A percentile compares a stretch with the other conserved stretches of the same genome.
Conservation (phyloP, 2,797 vertebrate genomes). For the Nannoperca australis region DNA sequence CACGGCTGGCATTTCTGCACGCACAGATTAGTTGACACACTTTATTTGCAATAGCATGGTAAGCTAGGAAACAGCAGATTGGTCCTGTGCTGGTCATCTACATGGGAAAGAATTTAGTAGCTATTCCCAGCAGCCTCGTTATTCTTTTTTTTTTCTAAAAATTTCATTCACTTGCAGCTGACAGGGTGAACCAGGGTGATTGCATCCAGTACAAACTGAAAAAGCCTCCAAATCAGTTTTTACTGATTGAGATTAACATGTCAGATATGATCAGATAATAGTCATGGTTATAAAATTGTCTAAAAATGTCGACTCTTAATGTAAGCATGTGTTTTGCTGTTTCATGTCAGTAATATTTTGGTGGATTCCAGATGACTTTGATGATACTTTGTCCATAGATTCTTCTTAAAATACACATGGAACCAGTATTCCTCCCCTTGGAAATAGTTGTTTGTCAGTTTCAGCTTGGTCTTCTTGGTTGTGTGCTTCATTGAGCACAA, state of each 20-base stretch:
- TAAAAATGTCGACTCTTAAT: neutral
- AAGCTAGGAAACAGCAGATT: constrained; percentile 10
- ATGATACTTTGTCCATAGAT: too few relatives aligned
- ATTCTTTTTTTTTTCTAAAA: constrained; percentile 57
- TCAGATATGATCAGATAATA: neutral
- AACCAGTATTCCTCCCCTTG: constrained; percentile 43
- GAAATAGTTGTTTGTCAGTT: constrained; percentile 47
- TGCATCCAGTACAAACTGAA: constrained; percentile 10
- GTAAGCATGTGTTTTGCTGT: neutral
- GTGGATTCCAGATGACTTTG: constrained; percentile 54
- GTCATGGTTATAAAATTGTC: neutral
- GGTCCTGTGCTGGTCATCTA: neutral
- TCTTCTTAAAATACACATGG: constrained; percentile 24
- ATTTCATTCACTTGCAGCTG: constrained; percentile 25
- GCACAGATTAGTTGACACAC: constrained; percentile 6
- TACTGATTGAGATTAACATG: neutral
- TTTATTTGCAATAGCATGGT: constrained; percentile 1
- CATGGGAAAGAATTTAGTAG: constrained; percentile 70
- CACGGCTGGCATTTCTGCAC: constrained; percentile 1
- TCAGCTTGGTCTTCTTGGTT: too few relatives aligned
- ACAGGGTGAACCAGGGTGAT: constrained; percentile 6
- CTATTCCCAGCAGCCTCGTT: constrained; percentile 52
- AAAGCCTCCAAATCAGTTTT: constrained; percentile 5
- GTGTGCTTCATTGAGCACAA: neutral
- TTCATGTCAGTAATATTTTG: constrained; percentile 21